Conservation (phyloP, 2,113 vertebrate genomes). For the Xyrauchen texanus region DNA sequence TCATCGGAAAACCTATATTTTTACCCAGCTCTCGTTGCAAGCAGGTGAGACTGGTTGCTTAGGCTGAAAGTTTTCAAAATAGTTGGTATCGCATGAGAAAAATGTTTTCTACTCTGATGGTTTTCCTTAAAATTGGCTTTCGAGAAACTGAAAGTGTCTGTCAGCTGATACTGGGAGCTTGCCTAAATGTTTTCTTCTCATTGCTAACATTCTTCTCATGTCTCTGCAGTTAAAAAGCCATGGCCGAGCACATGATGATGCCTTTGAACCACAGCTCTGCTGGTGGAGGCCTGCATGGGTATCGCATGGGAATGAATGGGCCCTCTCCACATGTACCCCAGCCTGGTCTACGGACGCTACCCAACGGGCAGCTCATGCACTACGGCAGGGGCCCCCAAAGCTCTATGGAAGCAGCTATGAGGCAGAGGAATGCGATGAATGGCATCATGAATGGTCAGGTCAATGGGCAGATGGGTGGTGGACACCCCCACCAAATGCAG, state of each 20-base stretch:
- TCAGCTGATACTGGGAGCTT: slow-evolving; percentile 5
- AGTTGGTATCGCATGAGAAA: neutral
- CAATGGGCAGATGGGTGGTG: slow-evolving; percentile 64
- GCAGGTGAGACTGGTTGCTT: neutral
- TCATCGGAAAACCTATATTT: too few relatives aligned
- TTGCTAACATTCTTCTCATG: slow-evolving; percentile 19
- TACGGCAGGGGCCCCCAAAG: slow-evolving; percentile 76
- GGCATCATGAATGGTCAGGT: slow-evolving; percentile 71
- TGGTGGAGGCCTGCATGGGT: slow-evolving; percentile 73
- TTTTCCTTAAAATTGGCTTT: neutral
- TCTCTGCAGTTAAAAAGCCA: slow-evolving; percentile 61
- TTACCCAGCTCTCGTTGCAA: too few relatives aligned
- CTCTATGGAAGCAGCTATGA: slow-evolving; percentile 79
- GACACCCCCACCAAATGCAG: slow-evolving; percentile 69
- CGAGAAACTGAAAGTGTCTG: too few relatives aligned
- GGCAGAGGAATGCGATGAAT: slow-evolving; percentile 73
- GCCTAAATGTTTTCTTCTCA: neutral
- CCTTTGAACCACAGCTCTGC: slow-evolving; percentile 78
- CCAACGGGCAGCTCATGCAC: slow-evolving; percentile 78
- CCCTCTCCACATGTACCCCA: slow-evolving; percentile 78
- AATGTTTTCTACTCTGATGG: neutral
- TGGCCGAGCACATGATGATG: slow-evolving; percentile 95
- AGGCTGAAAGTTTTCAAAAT: neutral
- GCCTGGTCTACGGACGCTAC: slow-evolving; percentile 72
- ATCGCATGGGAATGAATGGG: slow-evolving; percentile 80